These are phyloP conservation scores for Trogon surrucura DNA, from an alignment of 2,113 vertebrate species.

Conservation along the genomic window DNA sequence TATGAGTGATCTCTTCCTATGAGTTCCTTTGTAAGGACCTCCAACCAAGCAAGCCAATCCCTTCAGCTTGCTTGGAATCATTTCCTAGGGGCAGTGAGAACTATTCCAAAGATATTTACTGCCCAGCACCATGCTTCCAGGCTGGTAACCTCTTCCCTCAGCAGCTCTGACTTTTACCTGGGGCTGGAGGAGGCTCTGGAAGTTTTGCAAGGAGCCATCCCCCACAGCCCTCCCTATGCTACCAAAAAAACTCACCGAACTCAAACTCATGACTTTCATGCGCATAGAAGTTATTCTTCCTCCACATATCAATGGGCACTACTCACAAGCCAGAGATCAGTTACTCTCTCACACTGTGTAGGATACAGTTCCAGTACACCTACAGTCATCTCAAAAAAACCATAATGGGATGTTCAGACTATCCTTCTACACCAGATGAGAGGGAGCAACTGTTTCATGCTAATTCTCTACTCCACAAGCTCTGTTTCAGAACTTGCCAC, in stretches of 20 bases:
- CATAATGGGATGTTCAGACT: not conserved
- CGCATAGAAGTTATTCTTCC: not conserved
- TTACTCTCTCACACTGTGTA: not conserved
- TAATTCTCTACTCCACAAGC: not conserved
- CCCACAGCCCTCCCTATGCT: too few relatives aligned
- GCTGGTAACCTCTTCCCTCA: not conserved
- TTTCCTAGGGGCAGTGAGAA: not conserved
- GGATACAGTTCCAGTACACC: not conserved
- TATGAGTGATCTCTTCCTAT: not conserved
- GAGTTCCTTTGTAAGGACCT: not conserved
- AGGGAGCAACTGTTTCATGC: not conserved
- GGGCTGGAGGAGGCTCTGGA: too few relatives aligned
- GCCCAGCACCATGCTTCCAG: not conserved
- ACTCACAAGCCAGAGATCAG: not conserved
- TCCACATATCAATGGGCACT: not conserved
- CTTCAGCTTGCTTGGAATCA: not conserved
- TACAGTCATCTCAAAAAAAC: not conserved
- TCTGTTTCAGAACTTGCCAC: not conserved
- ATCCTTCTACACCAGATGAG: not conserved
- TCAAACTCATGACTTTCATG: too few relatives aligned
- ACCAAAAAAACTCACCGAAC: too few relatives aligned
- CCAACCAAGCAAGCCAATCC: not conserved
- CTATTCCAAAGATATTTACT: not conserved
- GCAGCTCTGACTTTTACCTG: too few relatives aligned
- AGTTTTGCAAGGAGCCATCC: too few relatives aligned